Evolutionary conservation across 2,797 vertebrate species (phyloP).

Genomic region (Poecilia gillii): DNA sequence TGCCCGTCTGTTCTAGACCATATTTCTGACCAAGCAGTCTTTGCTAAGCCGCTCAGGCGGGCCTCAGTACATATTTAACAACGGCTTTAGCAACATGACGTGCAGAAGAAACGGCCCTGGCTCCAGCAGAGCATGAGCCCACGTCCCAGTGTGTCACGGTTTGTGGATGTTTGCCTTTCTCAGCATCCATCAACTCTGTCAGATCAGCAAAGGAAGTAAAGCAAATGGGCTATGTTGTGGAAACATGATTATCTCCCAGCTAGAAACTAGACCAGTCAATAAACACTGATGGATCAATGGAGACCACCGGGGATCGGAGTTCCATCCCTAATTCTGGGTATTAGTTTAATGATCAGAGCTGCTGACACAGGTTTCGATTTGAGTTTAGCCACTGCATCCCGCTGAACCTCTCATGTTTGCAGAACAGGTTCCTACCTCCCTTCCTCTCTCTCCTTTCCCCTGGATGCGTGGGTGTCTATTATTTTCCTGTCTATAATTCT

Average conservation of each 20-base stretch:
- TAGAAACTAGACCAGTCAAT: slow-evolving; percentile 72
- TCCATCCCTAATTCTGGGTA: slow-evolving; percentile 65
- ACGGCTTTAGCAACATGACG: background rate
- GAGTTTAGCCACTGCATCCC: slow-evolving; percentile 39
- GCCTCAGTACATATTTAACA: slow-evolving; percentile 32
- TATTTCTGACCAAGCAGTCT: slow-evolving; percentile 22
- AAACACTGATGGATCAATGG: slow-evolving; percentile 69
- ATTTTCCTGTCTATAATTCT: slow-evolving; percentile 28
- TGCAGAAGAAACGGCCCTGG: slow-evolving; percentile 14
- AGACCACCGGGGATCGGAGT: slow-evolving; percentile 49
- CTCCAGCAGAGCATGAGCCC: slow-evolving; percentile 27
- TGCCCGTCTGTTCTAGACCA: slow-evolving; percentile 5
- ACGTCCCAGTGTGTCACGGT: slow-evolving; percentile 34
- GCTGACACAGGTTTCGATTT: slow-evolving; percentile 66
- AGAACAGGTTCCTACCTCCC: slow-evolving; percentile 25
- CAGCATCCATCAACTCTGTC: slow-evolving; percentile 60
- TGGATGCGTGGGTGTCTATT: slow-evolving; percentile 25
- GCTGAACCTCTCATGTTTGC: slow-evolving; percentile 46
- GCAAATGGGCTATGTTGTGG: slow-evolving; percentile 50
- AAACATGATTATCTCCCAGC: slow-evolving; percentile 74
- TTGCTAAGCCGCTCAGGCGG: slow-evolving; percentile 47
- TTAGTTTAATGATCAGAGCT: slow-evolving; percentile 75
- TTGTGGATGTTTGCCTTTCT: slow-evolving; percentile 48
- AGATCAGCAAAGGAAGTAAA: slow-evolving; percentile 60
- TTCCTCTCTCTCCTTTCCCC: slow-evolving; percentile 5